Evolutionary conservation across 2,888 invertebrate genomes (phyloP).

Genomic region (Neelides folsomi): DNA sequence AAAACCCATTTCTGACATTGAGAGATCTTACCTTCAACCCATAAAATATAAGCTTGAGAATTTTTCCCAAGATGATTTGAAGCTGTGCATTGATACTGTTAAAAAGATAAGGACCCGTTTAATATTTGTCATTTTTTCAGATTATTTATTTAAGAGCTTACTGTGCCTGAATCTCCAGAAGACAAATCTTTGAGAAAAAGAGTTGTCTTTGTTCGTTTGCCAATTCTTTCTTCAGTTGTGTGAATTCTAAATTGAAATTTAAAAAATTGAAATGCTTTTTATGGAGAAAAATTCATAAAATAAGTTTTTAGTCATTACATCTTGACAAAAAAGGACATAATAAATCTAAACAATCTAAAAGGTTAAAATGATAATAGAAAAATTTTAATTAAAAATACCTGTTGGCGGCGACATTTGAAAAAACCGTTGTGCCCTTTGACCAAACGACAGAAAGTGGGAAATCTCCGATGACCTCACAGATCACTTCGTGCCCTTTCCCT

Average conservation of each 20-base stretch:
- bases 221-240: slow-evolving; percentile 22
- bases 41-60: slow-evolving; percentile 22
- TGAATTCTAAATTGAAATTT: slow-evolving; percentile 15
- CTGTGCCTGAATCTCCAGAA: too few species aligned
- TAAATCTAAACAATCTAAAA: too few species aligned
- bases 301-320: too few species aligned
- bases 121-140: too few species aligned
- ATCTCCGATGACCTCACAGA: slow-evolving; percentile 27
- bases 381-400: too few species aligned
- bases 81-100: slow-evolving; percentile 21
- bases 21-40: slow-evolving; percentile 24
- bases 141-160: too few species aligned
- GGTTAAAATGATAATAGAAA: too few species aligned
- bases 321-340: too few species aligned
- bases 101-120: too few species aligned
- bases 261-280: not conserved
- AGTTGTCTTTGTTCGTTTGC: slow-evolving; percentile 25
- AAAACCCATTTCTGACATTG: not conserved
- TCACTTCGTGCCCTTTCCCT: slow-evolving; percentile 27
- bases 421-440: slow-evolving; percentile 20
- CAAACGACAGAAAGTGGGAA: slow-evolving; percentile 21
- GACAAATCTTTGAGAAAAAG: slow-evolving; percentile 26
- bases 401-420: slow-evolving; percentile 26
- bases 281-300: too few species aligned
- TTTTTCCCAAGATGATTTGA: slow-evolving; percentile 29